A percentile compares a stretch with the other conserved stretches of the same genome.
Conservation (phyloP, 2,888 invertebrate genomes). For the Drosophila atripex region DNA sequence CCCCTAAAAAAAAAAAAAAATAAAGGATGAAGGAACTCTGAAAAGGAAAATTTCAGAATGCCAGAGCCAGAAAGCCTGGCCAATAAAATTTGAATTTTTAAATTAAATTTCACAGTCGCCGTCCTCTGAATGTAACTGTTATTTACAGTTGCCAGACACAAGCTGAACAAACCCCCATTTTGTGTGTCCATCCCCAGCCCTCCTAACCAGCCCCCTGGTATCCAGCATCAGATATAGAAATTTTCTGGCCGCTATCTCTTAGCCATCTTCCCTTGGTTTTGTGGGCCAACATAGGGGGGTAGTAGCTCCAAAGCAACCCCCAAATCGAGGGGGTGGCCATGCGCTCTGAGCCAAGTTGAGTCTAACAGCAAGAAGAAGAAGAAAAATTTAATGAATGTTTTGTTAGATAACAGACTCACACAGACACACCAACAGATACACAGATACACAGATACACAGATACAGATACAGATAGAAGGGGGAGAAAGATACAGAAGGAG, state of each 20-base stretch:
- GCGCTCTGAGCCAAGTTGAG: constrained; percentile 47
- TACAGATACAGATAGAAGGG: constrained; percentile 49
- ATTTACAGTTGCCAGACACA: constrained; percentile 51
- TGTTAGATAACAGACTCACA: constrained; percentile 61
- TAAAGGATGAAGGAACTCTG: neutral
- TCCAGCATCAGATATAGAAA: constrained; percentile 76
- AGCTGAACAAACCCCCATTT: constrained; percentile 52
- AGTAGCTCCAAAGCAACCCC: constrained; percentile 55
- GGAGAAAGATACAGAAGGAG: constrained; percentile 44
- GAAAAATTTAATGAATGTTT: constrained; percentile 78
- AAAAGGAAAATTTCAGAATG: neutral
- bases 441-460: constrained; percentile 35
- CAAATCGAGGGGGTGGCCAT: constrained; percentile 54
- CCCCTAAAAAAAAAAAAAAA: constrained; percentile 12
- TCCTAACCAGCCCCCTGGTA: neutral
- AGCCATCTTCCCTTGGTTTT: constrained; percentile 66
- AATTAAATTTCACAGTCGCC: constrained; percentile 71
- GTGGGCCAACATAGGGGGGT: constrained; percentile 48
- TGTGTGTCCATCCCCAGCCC: constrained; percentile 12
- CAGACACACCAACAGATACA: constrained; percentile 24
- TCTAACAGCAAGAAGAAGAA: constrained; percentile 47
- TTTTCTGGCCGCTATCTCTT: constrained; percentile 74
- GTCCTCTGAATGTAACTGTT: constrained; percentile 68
- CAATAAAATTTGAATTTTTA: constrained; percentile 72
- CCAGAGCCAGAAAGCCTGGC: constrained; percentile 15